Percentiles rank a stretch among this genome's conserved stretches.
phyloP scores from a whole-genome alignment of 2,888 invertebrate genomes.

The Rapana venosa region DNA sequence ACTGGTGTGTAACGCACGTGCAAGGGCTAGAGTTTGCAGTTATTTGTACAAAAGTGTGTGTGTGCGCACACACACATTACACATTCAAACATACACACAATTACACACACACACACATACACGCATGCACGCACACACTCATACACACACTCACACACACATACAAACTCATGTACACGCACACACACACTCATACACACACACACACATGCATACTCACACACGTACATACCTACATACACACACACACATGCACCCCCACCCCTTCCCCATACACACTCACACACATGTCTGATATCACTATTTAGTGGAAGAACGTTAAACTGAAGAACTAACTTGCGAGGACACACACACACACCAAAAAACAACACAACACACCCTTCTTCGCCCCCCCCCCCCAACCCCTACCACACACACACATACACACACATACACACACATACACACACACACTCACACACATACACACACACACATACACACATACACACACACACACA shows the following conservation, averaged over 20 bases:
- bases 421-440: neutral
- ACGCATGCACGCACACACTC: neutral
- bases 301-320: too few species aligned
- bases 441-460: constrained; percentile 37
- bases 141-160: constrained; percentile 1
- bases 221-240: neutral
- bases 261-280: neutral
- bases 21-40: too few species aligned
- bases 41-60: too few species aligned
- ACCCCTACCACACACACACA: neutral
- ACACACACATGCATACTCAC: neutral
- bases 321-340: too few species aligned
- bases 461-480: neutral
- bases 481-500: neutral
- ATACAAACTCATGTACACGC: neutral
- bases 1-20: too few species aligned
- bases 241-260: constrained; percentile 14
- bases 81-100: too few species aligned
- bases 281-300: too few species aligned
- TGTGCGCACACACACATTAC: too few species aligned
- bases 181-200: neutral
- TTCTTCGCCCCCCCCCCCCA: too few species aligned
- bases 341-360: too few species aligned
- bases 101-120: too few species aligned
- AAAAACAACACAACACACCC: too few species aligned